phyloP scores from a whole-genome alignment of 2,888 invertebrate species.

The Orthonevra nobilis region DNA sequence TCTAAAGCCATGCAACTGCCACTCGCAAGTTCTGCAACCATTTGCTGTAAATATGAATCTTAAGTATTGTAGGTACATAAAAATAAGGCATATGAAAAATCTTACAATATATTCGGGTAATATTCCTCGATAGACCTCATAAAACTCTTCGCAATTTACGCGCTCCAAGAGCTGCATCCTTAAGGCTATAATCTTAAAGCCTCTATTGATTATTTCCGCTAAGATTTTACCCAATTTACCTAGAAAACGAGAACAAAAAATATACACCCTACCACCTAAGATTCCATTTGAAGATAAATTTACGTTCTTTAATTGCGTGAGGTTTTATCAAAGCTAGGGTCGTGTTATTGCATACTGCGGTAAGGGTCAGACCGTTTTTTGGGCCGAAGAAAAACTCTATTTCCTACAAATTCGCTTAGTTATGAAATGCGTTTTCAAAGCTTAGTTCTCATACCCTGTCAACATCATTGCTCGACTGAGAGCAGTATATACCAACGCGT shows the following conservation, averaged over 20 bases:
- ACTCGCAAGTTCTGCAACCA: conserved; percentile 91
- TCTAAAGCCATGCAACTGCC: conserved; percentile 94
- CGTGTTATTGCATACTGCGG: conserved; percentile 84
- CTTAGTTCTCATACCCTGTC: conserved; percentile 33
- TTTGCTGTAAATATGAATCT: conserved; percentile 83
- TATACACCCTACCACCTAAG: too few species aligned
- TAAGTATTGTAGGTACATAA: too few species aligned
- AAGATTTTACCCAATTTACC: conserved; percentile 85
- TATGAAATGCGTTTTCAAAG: background rate
- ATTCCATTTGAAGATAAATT: background rate
- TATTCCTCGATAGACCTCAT: conserved; percentile 95
- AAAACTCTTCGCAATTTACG: conserved; percentile 93
- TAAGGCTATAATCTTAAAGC: conserved; percentile 89
- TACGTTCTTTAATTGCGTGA: conserved; percentile 89
- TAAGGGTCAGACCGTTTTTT: conserved; percentile 80
- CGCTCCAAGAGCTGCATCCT: conserved; percentile 90
- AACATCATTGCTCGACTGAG: conserved; percentile 81
- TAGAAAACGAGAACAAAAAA: conserved; percentile 30
- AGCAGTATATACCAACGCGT: conserved; percentile 86
- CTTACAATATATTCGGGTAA: conserved; percentile 87
- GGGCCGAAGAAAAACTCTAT: conserved; percentile 84
- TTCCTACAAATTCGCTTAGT: conserved; percentile 79
- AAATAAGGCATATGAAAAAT: too few species aligned
- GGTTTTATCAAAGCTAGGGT: conserved; percentile 94
- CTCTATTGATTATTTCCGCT: conserved; percentile 86